phyloP scores from a whole-genome alignment of 2,888 invertebrate genomes.

The Aspidapion aeneum region DNA sequence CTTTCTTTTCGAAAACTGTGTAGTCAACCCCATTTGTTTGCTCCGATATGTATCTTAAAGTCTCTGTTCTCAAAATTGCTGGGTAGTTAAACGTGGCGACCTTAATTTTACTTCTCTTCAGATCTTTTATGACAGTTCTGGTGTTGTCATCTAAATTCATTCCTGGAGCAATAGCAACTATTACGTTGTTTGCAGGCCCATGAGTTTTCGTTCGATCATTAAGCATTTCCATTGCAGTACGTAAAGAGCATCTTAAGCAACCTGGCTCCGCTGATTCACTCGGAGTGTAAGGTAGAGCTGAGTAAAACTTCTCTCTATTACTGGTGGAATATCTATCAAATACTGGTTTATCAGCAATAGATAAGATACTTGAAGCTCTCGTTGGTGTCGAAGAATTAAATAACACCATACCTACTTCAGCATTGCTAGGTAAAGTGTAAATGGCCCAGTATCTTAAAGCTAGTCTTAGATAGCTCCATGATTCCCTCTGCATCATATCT shows the following conservation, averaged over 20 bases:
- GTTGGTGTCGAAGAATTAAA: conserved; percentile 47
- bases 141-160: conserved; percentile 48
- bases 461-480: conserved; percentile 56
- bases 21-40: conserved; percentile 49
- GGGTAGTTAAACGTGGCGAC: conserved; percentile 57
- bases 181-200: conserved; percentile 53
- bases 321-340: conserved; percentile 30
- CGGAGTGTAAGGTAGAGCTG: conserved; percentile 51
- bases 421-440: conserved; percentile 52
- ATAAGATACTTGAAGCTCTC: conserved; percentile 42
- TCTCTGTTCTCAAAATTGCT: conserved; percentile 44
- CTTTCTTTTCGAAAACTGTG: conserved; percentile 52
- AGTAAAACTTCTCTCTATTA: conserved; percentile 38
- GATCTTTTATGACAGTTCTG: conserved; percentile 46
- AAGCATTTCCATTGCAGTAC: conserved; percentile 49
- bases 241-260: conserved; percentile 51
- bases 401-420: conserved; percentile 53
- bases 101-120: conserved; percentile 47
- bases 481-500: conserved; percentile 56
- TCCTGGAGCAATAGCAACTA: conserved; percentile 56
- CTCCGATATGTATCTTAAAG: conserved; percentile 50
- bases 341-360: conserved; percentile 35
- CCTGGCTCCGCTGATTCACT: conserved; percentile 50
- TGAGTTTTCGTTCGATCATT: conserved; percentile 44
- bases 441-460: conserved; percentile 58